A percentile compares a stretch with the other conserved stretches of the same genome.
These are phyloP conservation scores for Strongylocentrotus purpuratus DNA, from an alignment of 35 echinoderm and acorn worm genomes.

Conservation along the genomic window DNA sequence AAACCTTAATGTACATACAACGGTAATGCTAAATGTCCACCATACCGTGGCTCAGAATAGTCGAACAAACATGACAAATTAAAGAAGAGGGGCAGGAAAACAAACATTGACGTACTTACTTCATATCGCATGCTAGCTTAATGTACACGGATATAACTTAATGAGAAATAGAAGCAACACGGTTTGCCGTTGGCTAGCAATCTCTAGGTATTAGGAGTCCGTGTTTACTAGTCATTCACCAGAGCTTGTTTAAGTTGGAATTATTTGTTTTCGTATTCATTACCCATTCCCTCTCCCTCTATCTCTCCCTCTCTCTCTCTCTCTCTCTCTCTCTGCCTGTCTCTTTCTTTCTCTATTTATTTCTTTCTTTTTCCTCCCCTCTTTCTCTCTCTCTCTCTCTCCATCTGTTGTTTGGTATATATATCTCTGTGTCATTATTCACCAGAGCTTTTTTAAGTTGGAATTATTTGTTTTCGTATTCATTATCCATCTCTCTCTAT, in stretches of 20 bases:
- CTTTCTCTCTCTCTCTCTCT: neutral
- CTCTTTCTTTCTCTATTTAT: neutral
- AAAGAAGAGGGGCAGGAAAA: neutral
- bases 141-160: slow-evolving; percentile 17
- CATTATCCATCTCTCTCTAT: neutral
- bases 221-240: neutral
- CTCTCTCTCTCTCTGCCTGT: neutral
- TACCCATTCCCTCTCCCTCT: neutral
- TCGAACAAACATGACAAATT: neutral
- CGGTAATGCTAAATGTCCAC: neutral
- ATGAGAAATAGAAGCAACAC: neutral
- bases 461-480: neutral
- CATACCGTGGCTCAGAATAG: neutral
- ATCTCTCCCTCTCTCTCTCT: neutral
- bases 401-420: too few relatives aligned
- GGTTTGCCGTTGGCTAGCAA: neutral
- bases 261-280: neutral
- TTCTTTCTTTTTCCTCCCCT: neutral
- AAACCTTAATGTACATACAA: neutral
- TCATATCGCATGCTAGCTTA: neutral
- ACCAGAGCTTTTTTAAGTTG: neutral
- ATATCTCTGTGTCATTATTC: neutral
- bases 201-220: neutral
- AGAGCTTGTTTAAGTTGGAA: neutral
- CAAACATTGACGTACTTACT: neutral